Evolutionary conservation across 2,888 invertebrate genomes (phyloP), one percentile per base, ranked within the genome.

Genomic region (Escarpia spicata): DNA sequence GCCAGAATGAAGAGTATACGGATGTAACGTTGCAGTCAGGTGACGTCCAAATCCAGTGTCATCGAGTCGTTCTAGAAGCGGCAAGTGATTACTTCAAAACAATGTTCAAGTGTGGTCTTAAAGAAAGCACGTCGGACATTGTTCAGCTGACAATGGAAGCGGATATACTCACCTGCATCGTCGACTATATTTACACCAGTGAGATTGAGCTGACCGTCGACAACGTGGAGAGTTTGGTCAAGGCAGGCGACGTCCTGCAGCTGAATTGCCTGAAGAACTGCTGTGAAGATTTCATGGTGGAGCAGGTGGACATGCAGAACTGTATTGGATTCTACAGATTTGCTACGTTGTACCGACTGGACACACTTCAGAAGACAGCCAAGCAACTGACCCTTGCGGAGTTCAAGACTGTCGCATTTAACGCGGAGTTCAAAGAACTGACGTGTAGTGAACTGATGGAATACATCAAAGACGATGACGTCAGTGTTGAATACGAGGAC

Each of bases 241-340:
- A 37, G 37, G 37, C 37, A 37, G 37, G 37, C 43, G 93, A 94
- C 15, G 92, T 90, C 45, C 91, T 94, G 45, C 93, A 93, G 19
- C 92, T 94, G n/a, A 90, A 92, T 10, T 60, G 92, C n/a, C 92
- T 94, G 26, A 92, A 93, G 31, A 89, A 52, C 12, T 93, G 93
- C n/a, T 93, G 93, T 45, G 93, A 93, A 89, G 89, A 91, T 58
- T 94, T 93, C 91, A 91, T 94, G 92, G 31, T 93, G 91, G 90
- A 92, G 15, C 93, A 94, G 43, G 91, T 93, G 31, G 93, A 92
- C 19, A 91, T 93, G 12, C n/a, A 92, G 8, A 94, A 94, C 93
- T 93, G 93, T 75, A 92, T 94, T 52, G 93, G 93, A 6, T 93
- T 94, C 91, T 93, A 93, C 91, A 92, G 92, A 43, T 94, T 94